Evolutionary conservation across 1,140 invertebrate species (phyloP), one percentile per base, ranked within the genome.

Genomic region (Oedothorax gibbosus): DNA sequence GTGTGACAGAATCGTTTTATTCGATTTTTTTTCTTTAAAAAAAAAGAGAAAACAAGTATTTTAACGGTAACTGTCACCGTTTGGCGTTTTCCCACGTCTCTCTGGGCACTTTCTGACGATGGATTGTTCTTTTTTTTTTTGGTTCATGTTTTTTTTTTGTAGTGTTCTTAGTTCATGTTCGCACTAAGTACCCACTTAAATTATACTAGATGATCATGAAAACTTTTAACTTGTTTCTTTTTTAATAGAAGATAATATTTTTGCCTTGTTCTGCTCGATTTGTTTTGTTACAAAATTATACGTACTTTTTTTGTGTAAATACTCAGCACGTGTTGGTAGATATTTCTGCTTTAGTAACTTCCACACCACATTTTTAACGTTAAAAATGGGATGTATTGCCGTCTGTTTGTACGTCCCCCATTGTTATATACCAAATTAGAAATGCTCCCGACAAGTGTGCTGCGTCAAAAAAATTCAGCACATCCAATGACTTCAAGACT

Each of bases 41-140:
- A 71, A 20, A 71, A 81, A 71, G 54, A 20, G 54, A 71, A 81
- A 68, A 71, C 66, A 81, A 71, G 66, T 60, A 81, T 81, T 81
- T 81, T 12, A 54, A 57, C 78, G 10, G 68, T 71, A 68, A 56
- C 69, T 18, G 69, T 20, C 15, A 49, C 78, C 21, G 78, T 60
- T 54, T 69, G 78, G 10, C 14, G 21, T 14, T 14, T 81, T 81
- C 78, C 78, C 78, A 81, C 66, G 21, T 71, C n/a, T 60, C n/a
- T 20, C 51, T 18, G 9, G 18, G 14, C n/a, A 0, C 7, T 35
- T 11, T 8, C 20, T 0, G 20, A 9, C 54, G n/a, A 71, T 71
- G 53, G 54, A 71, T 56, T 69, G n/a, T 49, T 65, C 65, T 53
- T 78, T n/a, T 78, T 69, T 50, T 69, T 69, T 50, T 15, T 35